Evolutionary conservation across 2,888 invertebrate genomes (phyloP), one percentile per base, ranked within the genome.

Genomic region (Eupelmus urozonus): DNA sequence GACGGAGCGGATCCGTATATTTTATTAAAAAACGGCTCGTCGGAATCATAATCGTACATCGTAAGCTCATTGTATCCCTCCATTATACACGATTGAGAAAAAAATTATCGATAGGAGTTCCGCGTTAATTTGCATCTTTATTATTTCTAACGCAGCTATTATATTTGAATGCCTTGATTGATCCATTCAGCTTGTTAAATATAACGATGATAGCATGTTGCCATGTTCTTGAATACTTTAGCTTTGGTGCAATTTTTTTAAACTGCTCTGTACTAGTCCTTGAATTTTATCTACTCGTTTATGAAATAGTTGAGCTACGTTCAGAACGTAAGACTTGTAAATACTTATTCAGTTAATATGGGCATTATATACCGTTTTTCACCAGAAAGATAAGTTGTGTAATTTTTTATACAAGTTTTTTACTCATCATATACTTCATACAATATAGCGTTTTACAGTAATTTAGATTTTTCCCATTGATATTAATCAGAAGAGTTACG

Each of bases 1-100:
- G 42, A 53, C 53, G 74, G 70, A 70, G 11, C 11, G 9, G 25
- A 11, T 62, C 76, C 74, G 74, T 77, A 80, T 77, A 80, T 77
- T 80, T 77, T 77, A 80, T 55, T 66, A 74, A 34, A 53, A n/a
- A 53, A n/a, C 23, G 18, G 16, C 69, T 73, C 69, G 20, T 57
- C 20, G 42, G 40, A 60, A 57, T 60, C 18, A n/a, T n/a, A n/a
- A n/a, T n/a, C n/a, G 34, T 71, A 18, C 20, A 69, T 11, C 20
- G 18, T 45, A 34, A 72, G 13, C 49, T 70, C 63, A 55, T 78
- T 70, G 20, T 49, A 25, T 75, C 60, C 53, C 66, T 71, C 29
- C 72, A 72, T 42, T 65, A n/a, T n/a, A 9, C 7, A 9, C 7
- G 55, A 34, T 65, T 59, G 66, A 57, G 55, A 72, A 73, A 71